These are phyloP conservation scores for Desmophyllum pertusum DNA, from an alignment of 92 coral and sea anemone genomes.

Conservation along the genomic window DNA sequence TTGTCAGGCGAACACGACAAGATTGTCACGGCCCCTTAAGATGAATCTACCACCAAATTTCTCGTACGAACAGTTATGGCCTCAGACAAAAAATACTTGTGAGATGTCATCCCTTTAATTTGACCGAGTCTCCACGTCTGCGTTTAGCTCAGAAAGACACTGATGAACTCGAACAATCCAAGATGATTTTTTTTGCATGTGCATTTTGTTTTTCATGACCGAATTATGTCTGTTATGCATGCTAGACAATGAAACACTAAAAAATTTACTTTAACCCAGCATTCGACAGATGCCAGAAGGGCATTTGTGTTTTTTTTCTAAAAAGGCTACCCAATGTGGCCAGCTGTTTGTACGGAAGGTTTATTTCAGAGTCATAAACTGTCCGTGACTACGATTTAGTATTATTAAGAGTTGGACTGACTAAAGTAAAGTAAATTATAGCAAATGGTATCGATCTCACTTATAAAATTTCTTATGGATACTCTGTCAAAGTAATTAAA, in stretches of 20 bases:
- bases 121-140: no score
- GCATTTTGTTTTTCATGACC: neutral
- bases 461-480: neutral
- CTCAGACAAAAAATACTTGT: neutral
- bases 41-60: neutral
- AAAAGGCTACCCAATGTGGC: neutral
- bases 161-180: neutral
- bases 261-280: neutral
- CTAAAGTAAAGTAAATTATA: neutral
- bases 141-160: neutral
- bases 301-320: no score
- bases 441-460: neutral
- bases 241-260: neutral
- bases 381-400: neutral
- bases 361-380: neutral
- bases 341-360: neutral
- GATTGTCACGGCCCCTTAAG: neutral
- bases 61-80: neutral
- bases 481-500: neutral
- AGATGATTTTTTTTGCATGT: neutral
- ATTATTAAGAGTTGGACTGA: neutral
- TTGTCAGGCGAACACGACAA: neutral
- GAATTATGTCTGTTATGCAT: constrained; percentile 2
- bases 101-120: neutral
- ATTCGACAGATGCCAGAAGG: neutral